Evolutionary conservation across 1,140 invertebrate species (phyloP), one percentile per base, ranked within the genome.

Genomic region (Ceratina japonica): DNA sequence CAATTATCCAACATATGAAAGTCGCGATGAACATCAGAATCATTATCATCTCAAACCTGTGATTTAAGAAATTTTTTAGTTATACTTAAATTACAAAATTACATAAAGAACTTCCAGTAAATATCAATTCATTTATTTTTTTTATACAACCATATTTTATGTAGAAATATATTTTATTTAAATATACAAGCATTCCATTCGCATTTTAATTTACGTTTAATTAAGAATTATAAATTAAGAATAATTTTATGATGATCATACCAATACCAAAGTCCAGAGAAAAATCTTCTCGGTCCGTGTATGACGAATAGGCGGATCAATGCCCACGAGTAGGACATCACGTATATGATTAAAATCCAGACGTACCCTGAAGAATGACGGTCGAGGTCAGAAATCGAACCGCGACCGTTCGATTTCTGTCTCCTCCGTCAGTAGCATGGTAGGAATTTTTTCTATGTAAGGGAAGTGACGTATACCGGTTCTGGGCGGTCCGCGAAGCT

Each of bases 251-350:
- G 0, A 16, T 4, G 1, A 13, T n/a, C 74, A 68, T 83, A 92
- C 92, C 93, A 93, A 79, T 94, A 94, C 93, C 93, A 94, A 59
- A 92, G 85, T 18, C 90, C 87, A 18, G 85, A 86, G 82, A 94
- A 94, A 85, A 93, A 94, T 58, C 92, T 87, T 20, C 70, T 85
- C 13, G 93, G 91, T 1, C 94, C 94, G 82, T 93, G 91, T 44
- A 94, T 89, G 24, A 94, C 80, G 75, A 92, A 91, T 83, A 94
- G 91, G 74, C 94, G 89, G n/a, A 93, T 86, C 22, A 90, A 88
- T 13, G 90, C 91, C 93, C 93, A 93, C 37, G 90, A 82, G 59
- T 92, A 90, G 13, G 91, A 90, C 13, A 91, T 76, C 3, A 94
- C 91, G 75, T 90, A 94, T 3, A 93, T 52, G 2, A 92, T 84